A percentile compares a stretch with the other conserved stretches of the same genome.
These are phyloP conservation scores for Chaetodon trifasciatus DNA, from an alignment of 2,797 vertebrate species.

Conservation along the genomic window DNA sequence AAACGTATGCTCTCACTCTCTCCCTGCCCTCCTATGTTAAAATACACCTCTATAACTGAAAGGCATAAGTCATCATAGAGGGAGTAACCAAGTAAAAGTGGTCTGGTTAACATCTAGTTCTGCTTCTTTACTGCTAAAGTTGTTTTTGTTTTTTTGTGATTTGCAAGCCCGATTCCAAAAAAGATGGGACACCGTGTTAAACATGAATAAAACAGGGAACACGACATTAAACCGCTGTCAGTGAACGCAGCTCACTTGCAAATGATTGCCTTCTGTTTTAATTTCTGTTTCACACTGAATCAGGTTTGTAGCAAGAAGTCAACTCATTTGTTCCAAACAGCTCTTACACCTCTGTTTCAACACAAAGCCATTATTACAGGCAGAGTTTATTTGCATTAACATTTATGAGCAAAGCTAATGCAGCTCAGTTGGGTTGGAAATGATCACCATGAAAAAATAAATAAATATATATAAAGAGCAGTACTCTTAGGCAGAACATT, in stretches of 20 bases:
- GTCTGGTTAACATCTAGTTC: neutral
- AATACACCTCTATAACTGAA: constrained; percentile 8
- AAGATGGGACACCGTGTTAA: too few relatives aligned
- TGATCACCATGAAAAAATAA: neutral
- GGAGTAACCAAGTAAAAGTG: neutral
- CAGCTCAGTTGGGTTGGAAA: constrained; percentile 5
- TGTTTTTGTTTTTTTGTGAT: neutral
- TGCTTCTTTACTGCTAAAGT: neutral
- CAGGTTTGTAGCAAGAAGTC: neutral
- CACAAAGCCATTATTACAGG: constrained; percentile 3
- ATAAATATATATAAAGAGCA: neutral
- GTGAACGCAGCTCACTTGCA: too few relatives aligned
- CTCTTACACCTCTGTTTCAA: neutral
- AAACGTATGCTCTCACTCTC: neutral
- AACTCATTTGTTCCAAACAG: neutral
- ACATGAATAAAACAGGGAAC: too few relatives aligned
- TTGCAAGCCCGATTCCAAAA: neutral
- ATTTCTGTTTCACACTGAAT: too few relatives aligned
- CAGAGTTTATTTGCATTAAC: constrained; percentile 19
- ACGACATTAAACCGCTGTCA: too few relatives aligned
- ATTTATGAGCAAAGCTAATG: constrained; percentile 8
- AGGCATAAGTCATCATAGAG: neutral
- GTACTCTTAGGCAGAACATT: constrained; percentile 25
- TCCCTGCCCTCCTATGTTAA: neutral
- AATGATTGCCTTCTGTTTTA: too few relatives aligned